phyloP scores from a whole-genome alignment of 1,140 invertebrate genomes.

The Pseudomyrmex pallidus region DNA sequence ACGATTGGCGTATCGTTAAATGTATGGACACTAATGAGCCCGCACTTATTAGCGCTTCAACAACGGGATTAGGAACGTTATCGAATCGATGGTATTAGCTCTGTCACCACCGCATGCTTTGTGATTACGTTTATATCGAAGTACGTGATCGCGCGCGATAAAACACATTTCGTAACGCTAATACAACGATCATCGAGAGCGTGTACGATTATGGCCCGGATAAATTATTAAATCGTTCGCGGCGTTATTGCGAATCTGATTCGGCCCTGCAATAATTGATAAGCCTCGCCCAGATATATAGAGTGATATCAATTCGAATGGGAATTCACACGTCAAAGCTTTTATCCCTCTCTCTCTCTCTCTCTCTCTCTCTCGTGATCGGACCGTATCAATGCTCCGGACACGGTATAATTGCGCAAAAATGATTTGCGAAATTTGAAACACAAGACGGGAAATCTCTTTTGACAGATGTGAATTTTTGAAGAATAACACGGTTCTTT shows the following conservation, averaged over 20 bases:
- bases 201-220: not conserved
- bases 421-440: too few relatives aligned
- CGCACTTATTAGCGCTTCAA: constrained; percentile 38
- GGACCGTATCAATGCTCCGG: not conserved
- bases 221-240: constrained; percentile 52
- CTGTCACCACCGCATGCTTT: constrained; percentile 26
- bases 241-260: constrained; percentile 44
- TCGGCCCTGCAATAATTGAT: constrained; percentile 40
- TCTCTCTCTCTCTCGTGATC: not conserved
- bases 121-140: constrained; percentile 34
- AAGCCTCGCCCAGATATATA: not conserved
- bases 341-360: constrained; percentile 1
- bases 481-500: too few relatives aligned
- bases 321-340: constrained; percentile 22
- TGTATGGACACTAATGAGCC: constrained; percentile 33
- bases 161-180: constrained; percentile 1
- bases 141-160: not conserved
- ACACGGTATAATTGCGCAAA: too few relatives aligned
- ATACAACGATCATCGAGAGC: constrained; percentile 25
- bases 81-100: constrained; percentile 32
- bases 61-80: constrained; percentile 35
- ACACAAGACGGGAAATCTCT: too few relatives aligned
- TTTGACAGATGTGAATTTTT: too few relatives aligned
- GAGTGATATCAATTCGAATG: constrained; percentile 37
- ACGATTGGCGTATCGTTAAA: constrained; percentile 27